phyloP scores from a whole-genome alignment of 2,113 vertebrate species.

The Galemys pyrenaicus region DNA sequence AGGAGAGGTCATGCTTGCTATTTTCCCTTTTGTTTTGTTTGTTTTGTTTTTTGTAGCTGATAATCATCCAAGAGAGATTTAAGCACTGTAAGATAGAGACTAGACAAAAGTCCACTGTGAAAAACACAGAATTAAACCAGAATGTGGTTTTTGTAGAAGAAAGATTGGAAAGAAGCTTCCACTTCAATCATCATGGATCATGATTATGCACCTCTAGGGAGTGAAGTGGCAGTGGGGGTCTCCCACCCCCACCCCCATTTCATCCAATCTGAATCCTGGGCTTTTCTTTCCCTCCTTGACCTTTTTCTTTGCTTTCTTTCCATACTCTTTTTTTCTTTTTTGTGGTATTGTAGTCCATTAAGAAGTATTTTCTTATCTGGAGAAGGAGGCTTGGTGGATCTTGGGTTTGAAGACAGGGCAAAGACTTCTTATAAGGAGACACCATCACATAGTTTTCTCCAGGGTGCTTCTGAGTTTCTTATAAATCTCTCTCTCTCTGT shows the following conservation, averaged over 20 bases:
- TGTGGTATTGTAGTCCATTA: too few species aligned
- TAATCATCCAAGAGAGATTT: constrained; percentile 67
- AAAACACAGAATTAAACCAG: constrained; percentile 58
- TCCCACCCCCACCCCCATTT: not conserved
- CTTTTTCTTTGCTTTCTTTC: not conserved
- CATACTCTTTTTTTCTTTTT: too few species aligned
- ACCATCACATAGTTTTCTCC: rapidly evolving
- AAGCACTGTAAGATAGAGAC: constrained; percentile 63
- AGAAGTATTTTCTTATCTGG: not conserved
- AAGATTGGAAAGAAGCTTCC: not conserved
- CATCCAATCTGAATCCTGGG: not conserved
- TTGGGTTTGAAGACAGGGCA: not conserved
- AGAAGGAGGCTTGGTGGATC: not conserved
- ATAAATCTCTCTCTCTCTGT: not conserved
- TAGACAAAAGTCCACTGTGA: constrained; percentile 62
- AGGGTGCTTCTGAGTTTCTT: not conserved
- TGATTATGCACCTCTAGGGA: not conserved
- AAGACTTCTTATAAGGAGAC: not conserved
- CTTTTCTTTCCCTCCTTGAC: not conserved
- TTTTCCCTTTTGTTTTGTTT: constrained; percentile 82
- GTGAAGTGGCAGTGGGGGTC: too few species aligned
- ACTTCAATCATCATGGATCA: too few species aligned
- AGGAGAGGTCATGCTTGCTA: constrained; percentile 77
- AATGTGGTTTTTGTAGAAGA: constrained; percentile 28
- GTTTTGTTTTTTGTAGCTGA: constrained; percentile 63